phyloP scores from a whole-genome alignment of 2,797 vertebrate species.

The Phoebastria nigripes region DNA sequence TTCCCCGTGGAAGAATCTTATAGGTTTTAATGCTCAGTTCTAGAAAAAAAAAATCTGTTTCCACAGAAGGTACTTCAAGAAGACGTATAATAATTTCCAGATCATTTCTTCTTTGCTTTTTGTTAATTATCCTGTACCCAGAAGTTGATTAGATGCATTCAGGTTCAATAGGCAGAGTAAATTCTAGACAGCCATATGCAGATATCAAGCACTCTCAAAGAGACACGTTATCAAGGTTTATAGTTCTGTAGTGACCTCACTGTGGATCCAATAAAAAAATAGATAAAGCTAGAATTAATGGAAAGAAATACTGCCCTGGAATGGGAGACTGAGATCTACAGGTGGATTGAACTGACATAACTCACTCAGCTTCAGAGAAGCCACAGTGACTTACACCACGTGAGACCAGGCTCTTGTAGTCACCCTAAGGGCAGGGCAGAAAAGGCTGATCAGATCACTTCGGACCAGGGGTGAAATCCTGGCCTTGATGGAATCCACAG shows the following conservation, averaged over 20 bases:
- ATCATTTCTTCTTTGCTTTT: background rate
- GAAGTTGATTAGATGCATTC: background rate
- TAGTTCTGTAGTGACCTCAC: background rate
- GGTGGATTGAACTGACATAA: background rate
- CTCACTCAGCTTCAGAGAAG: background rate
- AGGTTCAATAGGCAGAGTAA: background rate
- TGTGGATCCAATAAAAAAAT: background rate
- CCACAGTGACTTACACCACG: background rate
- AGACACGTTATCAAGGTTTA: background rate
- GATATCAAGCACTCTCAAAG: background rate
- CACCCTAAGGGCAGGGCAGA: background rate
- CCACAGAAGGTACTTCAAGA: background rate
- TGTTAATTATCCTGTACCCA: background rate
- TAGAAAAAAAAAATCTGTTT: background rate
- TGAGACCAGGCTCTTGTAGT: background rate
- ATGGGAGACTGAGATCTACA: background rate
- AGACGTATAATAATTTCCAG: background rate
- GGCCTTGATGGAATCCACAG: background rate
- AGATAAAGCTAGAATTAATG: background rate
- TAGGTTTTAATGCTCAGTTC: background rate
- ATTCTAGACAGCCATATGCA: background rate
- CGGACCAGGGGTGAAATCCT: background rate
- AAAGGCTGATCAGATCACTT: background rate
- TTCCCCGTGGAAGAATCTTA: background rate
- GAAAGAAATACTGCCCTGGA: background rate